Conservation (phyloP, 2,797 vertebrate genomes). For the Clarias pachynema region DNA sequence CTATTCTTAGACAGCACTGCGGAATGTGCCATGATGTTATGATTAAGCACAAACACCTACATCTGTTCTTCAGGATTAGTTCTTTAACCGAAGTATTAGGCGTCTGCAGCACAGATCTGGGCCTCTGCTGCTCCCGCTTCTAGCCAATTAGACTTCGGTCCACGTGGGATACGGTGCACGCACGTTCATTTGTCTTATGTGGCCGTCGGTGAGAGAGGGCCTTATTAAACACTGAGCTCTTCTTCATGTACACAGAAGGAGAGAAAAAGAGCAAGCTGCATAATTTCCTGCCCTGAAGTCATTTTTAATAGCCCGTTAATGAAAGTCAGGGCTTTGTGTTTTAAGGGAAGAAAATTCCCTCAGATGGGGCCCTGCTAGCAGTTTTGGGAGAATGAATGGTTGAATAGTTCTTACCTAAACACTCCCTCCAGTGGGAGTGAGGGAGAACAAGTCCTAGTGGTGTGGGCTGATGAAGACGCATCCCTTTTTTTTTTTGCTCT, state of each 20-base stretch:
- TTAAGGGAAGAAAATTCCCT: slow-evolving; percentile 46
- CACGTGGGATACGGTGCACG: slow-evolving; percentile 60
- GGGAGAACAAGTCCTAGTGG: slow-evolving; percentile 46
- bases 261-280: slow-evolving; percentile 58
- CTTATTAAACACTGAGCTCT: slow-evolving; percentile 66
- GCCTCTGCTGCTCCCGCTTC: slow-evolving; percentile 51
- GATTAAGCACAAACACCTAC: slow-evolving; percentile 66
- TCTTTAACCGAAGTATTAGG: slow-evolving; percentile 54
- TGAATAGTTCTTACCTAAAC: slow-evolving; percentile 57
- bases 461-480: slow-evolving; percentile 15
- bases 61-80: slow-evolving; percentile 74
- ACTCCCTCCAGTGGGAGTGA: slow-evolving; percentile 43
- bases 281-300: slow-evolving; percentile 68
- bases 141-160: slow-evolving; percentile 72
- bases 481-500: background rate
- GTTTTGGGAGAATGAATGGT: slow-evolving; percentile 51
- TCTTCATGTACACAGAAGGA: slow-evolving; percentile 66
- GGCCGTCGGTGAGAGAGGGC: slow-evolving; percentile 57
- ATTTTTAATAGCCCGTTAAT: slow-evolving; percentile 72
- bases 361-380: slow-evolving; percentile 40
- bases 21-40: slow-evolving; percentile 68
- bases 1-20: slow-evolving; percentile 60
- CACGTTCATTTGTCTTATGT: slow-evolving; percentile 70
- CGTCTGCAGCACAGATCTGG: slow-evolving; percentile 53
- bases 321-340: slow-evolving; percentile 60